These are phyloP conservation scores for Malurus leucopterus DNA, from an alignment of 2,797 vertebrate genomes.

Conservation along the genomic window DNA sequence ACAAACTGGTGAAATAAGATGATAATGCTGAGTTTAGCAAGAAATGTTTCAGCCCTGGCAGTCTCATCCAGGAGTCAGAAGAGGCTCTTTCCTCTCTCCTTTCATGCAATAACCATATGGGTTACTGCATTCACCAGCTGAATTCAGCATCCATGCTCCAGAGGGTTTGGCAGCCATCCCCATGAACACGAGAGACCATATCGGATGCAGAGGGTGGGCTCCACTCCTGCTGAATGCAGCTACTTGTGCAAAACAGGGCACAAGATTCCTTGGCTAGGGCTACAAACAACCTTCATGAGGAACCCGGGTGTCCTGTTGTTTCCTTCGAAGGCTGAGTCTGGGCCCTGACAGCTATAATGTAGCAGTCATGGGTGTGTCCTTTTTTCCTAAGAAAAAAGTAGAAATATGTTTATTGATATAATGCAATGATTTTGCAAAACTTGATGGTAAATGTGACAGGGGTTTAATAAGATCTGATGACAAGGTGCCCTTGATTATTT, in stretches of 20 bases:
- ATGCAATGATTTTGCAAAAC: not conserved
- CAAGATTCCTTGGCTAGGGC: not conserved
- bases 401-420: not conserved
- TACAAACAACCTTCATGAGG: not conserved
- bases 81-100: not conserved
- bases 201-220: not conserved
- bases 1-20: not conserved
- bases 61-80: not conserved
- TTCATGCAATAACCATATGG: not conserved
- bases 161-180: not conserved
- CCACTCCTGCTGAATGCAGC: not conserved
- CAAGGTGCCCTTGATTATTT: not conserved
- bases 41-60: not conserved
- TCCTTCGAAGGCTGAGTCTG: not conserved
- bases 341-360: rapidly evolving
- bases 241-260: not conserved
- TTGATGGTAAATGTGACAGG: not conserved
- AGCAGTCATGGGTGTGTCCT: not conserved
- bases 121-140: not conserved
- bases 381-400: not conserved
- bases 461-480: not conserved
- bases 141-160: not conserved
- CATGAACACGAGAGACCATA: not conserved
- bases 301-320: not conserved
- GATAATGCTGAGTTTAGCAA: not conserved